These are phyloP conservation scores for Polylopha cassiicola DNA, from an alignment of 2,888 invertebrate species.

Conservation along the genomic window DNA sequence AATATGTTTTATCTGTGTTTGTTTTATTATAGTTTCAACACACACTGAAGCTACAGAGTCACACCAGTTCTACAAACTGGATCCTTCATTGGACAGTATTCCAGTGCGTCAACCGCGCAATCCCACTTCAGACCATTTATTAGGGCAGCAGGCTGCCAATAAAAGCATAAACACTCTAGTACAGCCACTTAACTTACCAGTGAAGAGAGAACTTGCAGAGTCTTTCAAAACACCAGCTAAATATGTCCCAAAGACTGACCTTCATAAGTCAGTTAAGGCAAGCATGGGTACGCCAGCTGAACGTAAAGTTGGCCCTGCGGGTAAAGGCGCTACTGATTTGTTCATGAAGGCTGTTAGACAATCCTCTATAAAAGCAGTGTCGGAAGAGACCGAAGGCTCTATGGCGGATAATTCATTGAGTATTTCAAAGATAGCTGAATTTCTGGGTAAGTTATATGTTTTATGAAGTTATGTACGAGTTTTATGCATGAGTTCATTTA, in stretches of 20 bases:
- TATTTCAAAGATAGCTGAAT: constrained; percentile 64
- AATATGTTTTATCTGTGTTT: not conserved
- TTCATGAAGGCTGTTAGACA: constrained; percentile 46
- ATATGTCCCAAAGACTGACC: constrained; percentile 3
- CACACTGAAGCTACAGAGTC: constrained; percentile 25
- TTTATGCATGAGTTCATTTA: no score
- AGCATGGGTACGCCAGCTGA: not conserved
- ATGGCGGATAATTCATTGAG: constrained; percentile 55
- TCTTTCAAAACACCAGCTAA: no score
- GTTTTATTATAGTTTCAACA: constrained; percentile 11
- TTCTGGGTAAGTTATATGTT: constrained; percentile 46
- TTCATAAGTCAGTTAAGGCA: not conserved
- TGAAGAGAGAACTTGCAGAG: no score
- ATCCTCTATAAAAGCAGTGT: constrained; percentile 37
- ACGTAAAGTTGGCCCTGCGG: constrained; percentile 20
- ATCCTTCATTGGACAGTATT: constrained; percentile 54
- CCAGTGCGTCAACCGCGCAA: constrained; percentile 58
- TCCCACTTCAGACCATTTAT: constrained; percentile 11
- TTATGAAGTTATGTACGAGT: constrained; percentile 2
- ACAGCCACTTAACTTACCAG: no score
- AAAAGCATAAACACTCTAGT: no score
- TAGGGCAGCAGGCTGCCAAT: not conserved
- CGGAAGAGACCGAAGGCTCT: constrained; percentile 52
- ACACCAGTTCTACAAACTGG: constrained; percentile 40
- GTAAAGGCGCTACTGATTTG: constrained; percentile 45